phyloP scores from a whole-genome alignment of 1,140 invertebrate species.

The Cotesia glomerata region DNA sequence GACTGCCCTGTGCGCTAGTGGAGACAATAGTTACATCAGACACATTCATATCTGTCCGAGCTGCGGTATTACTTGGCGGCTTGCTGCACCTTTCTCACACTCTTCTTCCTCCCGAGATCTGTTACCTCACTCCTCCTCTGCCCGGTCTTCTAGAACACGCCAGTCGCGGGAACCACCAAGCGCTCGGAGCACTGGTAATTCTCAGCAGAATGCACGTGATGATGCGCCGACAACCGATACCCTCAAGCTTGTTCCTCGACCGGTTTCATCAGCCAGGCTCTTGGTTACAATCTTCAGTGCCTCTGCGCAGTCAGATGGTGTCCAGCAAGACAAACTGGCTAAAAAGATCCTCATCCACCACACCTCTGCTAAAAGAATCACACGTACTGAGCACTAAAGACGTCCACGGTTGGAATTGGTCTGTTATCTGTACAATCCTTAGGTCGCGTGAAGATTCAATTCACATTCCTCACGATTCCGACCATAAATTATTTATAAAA shows the following conservation, averaged over 20 bases:
- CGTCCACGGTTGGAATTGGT: conserved; percentile 71
- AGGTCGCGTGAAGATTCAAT: conserved; percentile 53
- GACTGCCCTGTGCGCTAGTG: conserved; percentile 85
- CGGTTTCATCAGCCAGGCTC: conserved; percentile 70
- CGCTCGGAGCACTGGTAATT: conserved; percentile 80
- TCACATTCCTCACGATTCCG: conserved; percentile 67
- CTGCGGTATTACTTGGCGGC: conserved; percentile 88
- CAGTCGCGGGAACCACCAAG: conserved; percentile 76
- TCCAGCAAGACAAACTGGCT: conserved; percentile 51
- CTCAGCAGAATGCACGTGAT: conserved; percentile 79
- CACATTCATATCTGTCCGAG: conserved; percentile 85
- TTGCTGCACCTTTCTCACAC: conserved; percentile 85
- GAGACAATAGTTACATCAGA: conserved; percentile 90
- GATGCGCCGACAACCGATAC: conserved; percentile 78
- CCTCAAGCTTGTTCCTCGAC: conserved; percentile 83
- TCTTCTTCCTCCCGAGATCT: conserved; percentile 83
- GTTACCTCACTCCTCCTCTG: conserved; percentile 80
- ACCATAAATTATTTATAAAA: conserved; percentile 79
- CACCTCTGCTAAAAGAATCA: conserved; percentile 66
- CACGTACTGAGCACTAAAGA: conserved; percentile 67
- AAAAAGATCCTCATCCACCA: conserved; percentile 52
- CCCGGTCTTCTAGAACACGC: conserved; percentile 82
- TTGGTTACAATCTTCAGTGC: conserved; percentile 52
- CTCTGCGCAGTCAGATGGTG: conserved; percentile 42
- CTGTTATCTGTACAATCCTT: conserved; percentile 67